Percentiles rank a stretch among this genome's conserved stretches.
Conservation (phyloP, 2,113 vertebrate genomes). For the Erythrocercus mccallii region DNA sequence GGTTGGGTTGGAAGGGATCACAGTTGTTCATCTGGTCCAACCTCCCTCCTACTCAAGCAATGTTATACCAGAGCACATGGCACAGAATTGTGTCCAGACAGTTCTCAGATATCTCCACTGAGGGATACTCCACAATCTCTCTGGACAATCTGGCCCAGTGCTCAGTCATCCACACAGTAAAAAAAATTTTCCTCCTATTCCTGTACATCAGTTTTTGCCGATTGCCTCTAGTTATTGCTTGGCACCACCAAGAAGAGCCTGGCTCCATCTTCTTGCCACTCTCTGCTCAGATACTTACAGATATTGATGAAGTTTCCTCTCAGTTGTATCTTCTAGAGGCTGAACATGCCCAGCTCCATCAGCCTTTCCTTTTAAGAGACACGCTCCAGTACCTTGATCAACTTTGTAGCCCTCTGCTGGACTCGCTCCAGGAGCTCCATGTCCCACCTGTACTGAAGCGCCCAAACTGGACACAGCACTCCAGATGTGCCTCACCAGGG, state of each 20-base stretch:
- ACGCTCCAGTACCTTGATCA: background rate
- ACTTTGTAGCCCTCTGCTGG: background rate
- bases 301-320: background rate
- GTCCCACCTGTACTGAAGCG: background rate
- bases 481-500: background rate
- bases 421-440: background rate
- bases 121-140: background rate
- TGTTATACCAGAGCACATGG: background rate
- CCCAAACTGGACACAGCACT: background rate
- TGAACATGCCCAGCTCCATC: background rate
- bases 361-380: background rate
- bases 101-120: background rate
- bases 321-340: background rate
- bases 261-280: background rate
- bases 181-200: background rate
- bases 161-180: fast-evolving
- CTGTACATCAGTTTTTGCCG: background rate
- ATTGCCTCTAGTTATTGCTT: background rate
- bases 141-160: background rate
- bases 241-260: background rate
- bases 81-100: background rate
- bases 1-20: background rate
- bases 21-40: background rate
- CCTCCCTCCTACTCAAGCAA: background rate
- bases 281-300: background rate